phyloP scores from a whole-genome alignment of 2,797 vertebrate genomes.

The Brachyrhaphis roseni region DNA sequence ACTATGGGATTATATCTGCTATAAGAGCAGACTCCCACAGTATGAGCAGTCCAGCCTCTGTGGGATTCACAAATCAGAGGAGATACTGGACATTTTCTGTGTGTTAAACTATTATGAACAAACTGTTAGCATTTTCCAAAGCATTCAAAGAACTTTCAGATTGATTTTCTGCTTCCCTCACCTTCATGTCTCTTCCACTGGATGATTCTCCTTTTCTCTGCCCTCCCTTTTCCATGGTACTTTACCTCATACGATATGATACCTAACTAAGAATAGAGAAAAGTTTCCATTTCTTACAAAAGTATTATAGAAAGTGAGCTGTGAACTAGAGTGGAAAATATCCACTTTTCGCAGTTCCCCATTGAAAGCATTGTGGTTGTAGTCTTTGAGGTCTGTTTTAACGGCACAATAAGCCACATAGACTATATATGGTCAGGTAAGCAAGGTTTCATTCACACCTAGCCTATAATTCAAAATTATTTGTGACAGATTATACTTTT shows the following conservation, averaged over 20 bases:
- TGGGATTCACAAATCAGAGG: slow-evolving; percentile 34
- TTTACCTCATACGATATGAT: background rate
- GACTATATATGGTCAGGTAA: background rate
- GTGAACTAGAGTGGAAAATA: background rate
- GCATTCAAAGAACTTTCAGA: slow-evolving; percentile 18
- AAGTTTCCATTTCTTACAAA: background rate
- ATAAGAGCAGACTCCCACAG: slow-evolving; percentile 31
- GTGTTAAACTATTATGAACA: slow-evolving; percentile 17
- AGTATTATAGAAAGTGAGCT: background rate
- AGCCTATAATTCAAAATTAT: background rate
- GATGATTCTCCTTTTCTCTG: background rate
- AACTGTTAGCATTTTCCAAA: slow-evolving; percentile 24
- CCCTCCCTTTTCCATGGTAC: background rate
- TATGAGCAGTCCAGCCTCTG: slow-evolving; percentile 7
- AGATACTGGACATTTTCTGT: slow-evolving; percentile 15
- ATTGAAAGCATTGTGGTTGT: background rate
- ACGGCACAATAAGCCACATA: background rate
- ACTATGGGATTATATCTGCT: slow-evolving; percentile 52
- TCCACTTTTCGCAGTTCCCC: background rate
- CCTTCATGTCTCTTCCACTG: background rate
- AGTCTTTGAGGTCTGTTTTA: background rate
- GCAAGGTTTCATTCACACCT: background rate
- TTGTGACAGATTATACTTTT: background rate
- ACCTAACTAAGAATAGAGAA: background rate
- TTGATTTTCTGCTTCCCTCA: slow-evolving; percentile 15